phyloP scores from a whole-genome alignment of 2,888 invertebrate genomes.

The Pristionchus exspectatus region DNA sequence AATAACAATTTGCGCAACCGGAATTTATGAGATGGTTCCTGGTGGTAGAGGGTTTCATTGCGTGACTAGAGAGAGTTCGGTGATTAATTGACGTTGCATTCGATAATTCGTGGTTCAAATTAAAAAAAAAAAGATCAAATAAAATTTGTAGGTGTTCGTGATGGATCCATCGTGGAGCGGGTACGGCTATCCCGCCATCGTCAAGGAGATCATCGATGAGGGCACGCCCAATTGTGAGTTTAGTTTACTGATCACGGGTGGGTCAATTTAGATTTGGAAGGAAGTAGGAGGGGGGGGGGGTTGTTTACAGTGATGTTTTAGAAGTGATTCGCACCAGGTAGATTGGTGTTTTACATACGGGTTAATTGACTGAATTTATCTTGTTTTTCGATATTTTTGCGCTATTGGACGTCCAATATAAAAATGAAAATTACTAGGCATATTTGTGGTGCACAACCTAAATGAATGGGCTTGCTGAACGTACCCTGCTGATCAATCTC shows the following conservation, averaged over 20 bases:
- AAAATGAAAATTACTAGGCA: no score
- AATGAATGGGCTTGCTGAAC: background rate
- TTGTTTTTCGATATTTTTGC: no score
- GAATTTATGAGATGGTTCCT: no score
- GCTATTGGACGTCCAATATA: no score
- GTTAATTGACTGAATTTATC: no score
- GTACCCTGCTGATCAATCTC: background rate
- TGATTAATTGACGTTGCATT: no score
- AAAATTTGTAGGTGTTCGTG: constrained; percentile 60
- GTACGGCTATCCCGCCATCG: constrained; percentile 63
- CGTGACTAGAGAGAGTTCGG: no score
- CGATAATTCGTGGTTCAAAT: no score
- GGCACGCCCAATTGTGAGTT: constrained; percentile 55
- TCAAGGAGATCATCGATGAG: constrained; percentile 53
- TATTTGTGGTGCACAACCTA: background rate
- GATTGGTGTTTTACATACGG: background rate
- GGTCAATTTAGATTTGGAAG: background rate
- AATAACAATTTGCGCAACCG: no score
- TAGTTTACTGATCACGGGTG: background rate
- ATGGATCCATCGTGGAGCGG: constrained; percentile 57
- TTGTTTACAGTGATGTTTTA: background rate
- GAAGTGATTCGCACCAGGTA: background rate
- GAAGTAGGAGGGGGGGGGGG: no score
- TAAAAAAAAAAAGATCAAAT: no score
- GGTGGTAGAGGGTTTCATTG: no score